A percentile compares a stretch with the other conserved stretches of the same genome.
phyloP scores from a whole-genome alignment of 2,888 invertebrate species.

The Pasiphila rectangulata region DNA sequence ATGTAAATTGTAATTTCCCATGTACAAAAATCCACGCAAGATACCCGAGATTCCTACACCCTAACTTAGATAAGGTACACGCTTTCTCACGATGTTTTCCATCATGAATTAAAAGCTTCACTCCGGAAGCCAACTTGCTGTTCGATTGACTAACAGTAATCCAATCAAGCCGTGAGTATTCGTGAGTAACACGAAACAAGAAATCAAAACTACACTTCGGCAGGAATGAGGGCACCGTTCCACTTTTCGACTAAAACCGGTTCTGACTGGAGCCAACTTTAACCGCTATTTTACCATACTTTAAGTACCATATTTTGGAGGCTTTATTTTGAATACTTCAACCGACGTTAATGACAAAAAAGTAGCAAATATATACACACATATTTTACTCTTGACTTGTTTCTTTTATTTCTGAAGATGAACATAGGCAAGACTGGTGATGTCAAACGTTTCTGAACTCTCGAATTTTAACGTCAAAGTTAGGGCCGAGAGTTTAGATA shows the following conservation, averaged over 20 bases:
- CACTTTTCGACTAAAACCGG: conserved; percentile 68
- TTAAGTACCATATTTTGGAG: conserved; percentile 34
- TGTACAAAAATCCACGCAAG: no score
- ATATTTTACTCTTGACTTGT: no score
- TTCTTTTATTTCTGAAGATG: no score
- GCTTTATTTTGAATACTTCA: conserved; percentile 6
- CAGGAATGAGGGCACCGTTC: conserved; percentile 71
- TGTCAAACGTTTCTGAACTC: no score
- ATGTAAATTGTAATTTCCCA: no score
- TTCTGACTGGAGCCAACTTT: conserved; percentile 51
- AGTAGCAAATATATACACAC: background rate
- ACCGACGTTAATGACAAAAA: background rate
- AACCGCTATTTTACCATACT: conserved; percentile 44
- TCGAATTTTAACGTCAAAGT: no score
- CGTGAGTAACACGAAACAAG: conserved; percentile 48
- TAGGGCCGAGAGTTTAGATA: no score
- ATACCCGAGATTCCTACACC: no score
- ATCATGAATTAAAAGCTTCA: background rate
- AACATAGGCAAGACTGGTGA: no score
- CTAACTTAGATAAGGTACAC: no score
- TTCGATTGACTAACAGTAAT: conserved; percentile 42
- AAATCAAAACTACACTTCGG: conserved; percentile 59
- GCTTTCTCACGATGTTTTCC: conserved; percentile 21
- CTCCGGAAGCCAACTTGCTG: background rate
- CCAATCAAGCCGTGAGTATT: conserved; percentile 37